Percentiles rank a stretch among this genome's conserved stretches.
Conservation (phyloP, 2,888 invertebrate genomes). For the Tiliacea citrago region DNA sequence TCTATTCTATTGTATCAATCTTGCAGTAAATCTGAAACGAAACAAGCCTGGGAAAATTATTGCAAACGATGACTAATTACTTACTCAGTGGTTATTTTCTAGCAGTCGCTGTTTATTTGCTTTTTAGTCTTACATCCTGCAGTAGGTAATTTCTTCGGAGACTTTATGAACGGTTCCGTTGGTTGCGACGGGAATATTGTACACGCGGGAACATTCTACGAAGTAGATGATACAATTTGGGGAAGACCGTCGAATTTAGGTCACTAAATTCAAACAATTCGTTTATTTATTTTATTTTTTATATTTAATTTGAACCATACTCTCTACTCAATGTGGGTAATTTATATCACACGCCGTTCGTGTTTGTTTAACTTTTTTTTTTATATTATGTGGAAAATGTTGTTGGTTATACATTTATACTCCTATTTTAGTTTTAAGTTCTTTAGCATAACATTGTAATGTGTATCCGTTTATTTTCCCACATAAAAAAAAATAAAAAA, state of each 20-base stretch:
- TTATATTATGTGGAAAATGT: no score
- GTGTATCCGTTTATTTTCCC: no score
- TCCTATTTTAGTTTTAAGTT: no score
- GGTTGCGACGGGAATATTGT: not conserved
- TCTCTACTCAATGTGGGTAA: no score
- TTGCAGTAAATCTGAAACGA: not conserved
- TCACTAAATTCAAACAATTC: not conserved
- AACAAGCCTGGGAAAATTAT: not conserved
- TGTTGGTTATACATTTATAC: no score
- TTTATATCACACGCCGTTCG: no score
- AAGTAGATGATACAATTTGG: not conserved
- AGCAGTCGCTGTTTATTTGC: constrained; percentile 9
- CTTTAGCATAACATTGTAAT: no score
- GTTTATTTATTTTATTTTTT: no score
- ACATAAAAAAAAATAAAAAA: no score
- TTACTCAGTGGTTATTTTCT: not conserved
- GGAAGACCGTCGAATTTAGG: constrained; percentile 17
- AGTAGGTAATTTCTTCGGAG: constrained; percentile 16
- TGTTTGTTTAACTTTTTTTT: no score
- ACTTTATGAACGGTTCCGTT: constrained; percentile 15
- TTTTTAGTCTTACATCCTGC: constrained; percentile 11
- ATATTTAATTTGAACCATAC: no score
- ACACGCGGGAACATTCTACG: not conserved
- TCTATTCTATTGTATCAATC: not conserved
- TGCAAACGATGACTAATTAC: constrained; percentile 22